These are phyloP conservation scores for Myotis vivesi DNA, from an alignment of 2,797 vertebrate species.

Conservation along the genomic window DNA sequence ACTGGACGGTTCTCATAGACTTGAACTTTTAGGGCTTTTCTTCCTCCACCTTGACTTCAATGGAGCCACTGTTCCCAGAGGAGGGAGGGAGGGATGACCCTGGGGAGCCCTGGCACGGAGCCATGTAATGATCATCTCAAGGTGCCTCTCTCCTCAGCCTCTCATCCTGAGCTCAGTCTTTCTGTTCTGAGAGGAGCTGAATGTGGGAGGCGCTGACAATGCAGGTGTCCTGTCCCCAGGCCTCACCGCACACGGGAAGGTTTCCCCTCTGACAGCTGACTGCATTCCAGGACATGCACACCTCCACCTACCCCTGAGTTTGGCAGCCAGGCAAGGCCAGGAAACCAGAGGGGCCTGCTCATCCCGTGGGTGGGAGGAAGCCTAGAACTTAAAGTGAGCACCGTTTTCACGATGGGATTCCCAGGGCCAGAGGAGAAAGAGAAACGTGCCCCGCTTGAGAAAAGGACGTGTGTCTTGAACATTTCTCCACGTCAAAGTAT, in stretches of 20 bases:
- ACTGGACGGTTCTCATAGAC: neutral
- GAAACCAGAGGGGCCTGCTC: neutral
- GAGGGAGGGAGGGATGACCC: neutral
- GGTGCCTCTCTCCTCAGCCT: neutral
- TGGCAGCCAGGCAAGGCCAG: neutral
- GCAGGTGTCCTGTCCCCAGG: neutral
- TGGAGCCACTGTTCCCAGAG: neutral
- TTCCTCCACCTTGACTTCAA: neutral
- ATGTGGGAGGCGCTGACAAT: neutral
- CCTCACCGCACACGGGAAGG: neutral
- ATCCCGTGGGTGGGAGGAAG: neutral
- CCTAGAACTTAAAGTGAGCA: neutral
- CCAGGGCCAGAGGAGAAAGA: neutral
- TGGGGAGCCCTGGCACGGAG: neutral
- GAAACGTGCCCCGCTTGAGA: accelerated
- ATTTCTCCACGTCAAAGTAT: neutral
- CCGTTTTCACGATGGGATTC: neutral
- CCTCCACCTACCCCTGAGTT: no score
- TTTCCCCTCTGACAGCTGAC: neutral
- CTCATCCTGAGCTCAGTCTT: neutral
- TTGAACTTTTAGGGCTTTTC: neutral
- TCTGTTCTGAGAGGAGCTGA: neutral
- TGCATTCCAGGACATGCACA: neutral
- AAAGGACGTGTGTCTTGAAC: neutral
- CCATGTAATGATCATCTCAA: neutral